These are phyloP conservation scores for Pitta sordida DNA, from an alignment of 2,113 vertebrate species.

Conservation along the genomic window DNA sequence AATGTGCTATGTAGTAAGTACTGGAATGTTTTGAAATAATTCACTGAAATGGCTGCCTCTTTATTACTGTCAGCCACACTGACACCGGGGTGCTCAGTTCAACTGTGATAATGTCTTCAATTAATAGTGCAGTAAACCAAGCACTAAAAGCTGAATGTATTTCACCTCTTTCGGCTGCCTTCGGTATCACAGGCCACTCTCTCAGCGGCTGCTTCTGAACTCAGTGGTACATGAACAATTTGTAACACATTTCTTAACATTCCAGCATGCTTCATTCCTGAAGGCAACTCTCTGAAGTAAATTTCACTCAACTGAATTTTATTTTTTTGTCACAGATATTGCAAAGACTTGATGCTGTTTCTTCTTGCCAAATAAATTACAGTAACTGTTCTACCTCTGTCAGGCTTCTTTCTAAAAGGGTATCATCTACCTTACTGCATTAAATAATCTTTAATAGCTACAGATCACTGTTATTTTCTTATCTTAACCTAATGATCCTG, in stretches of 20 bases:
- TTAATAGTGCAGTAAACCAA: neutral
- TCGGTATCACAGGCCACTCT: neutral
- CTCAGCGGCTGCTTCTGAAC: neutral
- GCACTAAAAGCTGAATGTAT: neutral
- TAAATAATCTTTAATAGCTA: constrained; percentile 62
- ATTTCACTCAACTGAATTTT: constrained; percentile 38
- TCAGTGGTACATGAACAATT: neutral
- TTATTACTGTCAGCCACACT: neutral
- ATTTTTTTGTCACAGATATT: constrained; percentile 41
- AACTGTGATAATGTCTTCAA: constrained; percentile 12
- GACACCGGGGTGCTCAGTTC: neutral
- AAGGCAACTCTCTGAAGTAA: constrained; percentile 28
- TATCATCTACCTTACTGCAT: constrained; percentile 58
- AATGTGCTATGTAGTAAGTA: neutral
- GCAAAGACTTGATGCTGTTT: neutral
- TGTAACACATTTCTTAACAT: neutral
- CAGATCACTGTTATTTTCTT: constrained; percentile 58
- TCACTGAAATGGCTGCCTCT: constrained; percentile 1
- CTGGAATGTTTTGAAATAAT: neutral
- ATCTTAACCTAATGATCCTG: constrained; percentile 62
- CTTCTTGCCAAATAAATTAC: constrained; percentile 44
- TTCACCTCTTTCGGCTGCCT: neutral
- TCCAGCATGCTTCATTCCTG: neutral
- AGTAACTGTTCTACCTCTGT: constrained; percentile 37
- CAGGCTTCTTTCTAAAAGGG: constrained; percentile 56